Evolutionary conservation across 2,888 invertebrate genomes (phyloP).

Genomic region (Nematopogon swammerdamellus): DNA sequence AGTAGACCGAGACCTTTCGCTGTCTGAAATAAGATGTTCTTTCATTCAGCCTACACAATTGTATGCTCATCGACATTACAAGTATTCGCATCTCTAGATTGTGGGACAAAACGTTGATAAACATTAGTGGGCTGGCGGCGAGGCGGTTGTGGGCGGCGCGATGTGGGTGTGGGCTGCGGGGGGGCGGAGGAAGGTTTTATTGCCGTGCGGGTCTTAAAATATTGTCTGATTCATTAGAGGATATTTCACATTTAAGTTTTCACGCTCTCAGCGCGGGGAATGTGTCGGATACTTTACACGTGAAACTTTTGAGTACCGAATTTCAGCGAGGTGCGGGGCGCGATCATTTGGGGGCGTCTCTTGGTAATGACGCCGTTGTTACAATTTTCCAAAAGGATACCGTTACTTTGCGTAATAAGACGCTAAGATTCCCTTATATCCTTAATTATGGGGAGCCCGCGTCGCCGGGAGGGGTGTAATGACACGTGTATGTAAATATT

Average conservation of each 20-base stretch:
- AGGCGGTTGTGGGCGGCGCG: neutral
- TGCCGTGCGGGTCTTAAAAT: slow-evolving; percentile 53
- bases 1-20: no score
- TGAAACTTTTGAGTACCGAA: slow-evolving; percentile 31
- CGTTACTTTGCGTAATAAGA: slow-evolving; percentile 55
- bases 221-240: slow-evolving; percentile 58
- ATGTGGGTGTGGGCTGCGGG: neutral
- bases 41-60: no score
- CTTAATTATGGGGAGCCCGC: slow-evolving; percentile 48
- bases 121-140: slow-evolving; percentile 39
- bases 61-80: no score
- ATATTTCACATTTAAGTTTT: slow-evolving; percentile 55
- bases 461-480: slow-evolving; percentile 36
- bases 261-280: slow-evolving; percentile 29
- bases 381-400: slow-evolving; percentile 56
- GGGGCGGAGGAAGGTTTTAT: slow-evolving; percentile 49
- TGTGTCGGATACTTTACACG: slow-evolving; percentile 23
- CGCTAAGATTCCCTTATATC: slow-evolving; percentile 56
- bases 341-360: slow-evolving; percentile 36
- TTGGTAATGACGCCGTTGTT: slow-evolving; percentile 42
- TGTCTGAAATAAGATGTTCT: no score
- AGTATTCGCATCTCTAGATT: slow-evolving; percentile 21
- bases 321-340: slow-evolving; percentile 22
- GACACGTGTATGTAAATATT: slow-evolving; percentile 57
- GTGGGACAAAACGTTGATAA: slow-evolving; percentile 46